Base-by-base conservation (phyloP, 2,113 vertebrate species). In the Erythrolamprus reginae region DNA sequence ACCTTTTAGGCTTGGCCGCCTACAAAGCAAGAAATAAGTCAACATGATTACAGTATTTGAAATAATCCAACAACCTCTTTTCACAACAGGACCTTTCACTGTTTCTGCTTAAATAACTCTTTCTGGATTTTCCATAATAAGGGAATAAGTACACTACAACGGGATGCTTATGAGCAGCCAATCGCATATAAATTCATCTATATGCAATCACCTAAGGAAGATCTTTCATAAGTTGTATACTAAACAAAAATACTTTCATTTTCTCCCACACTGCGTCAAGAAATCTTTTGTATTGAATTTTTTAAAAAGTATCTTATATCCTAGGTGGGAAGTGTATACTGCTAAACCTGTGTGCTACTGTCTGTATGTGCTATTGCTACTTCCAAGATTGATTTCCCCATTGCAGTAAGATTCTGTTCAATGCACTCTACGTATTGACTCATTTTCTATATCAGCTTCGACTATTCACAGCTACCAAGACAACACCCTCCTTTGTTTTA, bases 1-100 rank as follows among this genome's bases (percentile, higher is more conserved):
- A 23, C 97, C 97, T 95, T 98, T 98, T 38, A 97, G 95, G 84
- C 97, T 95, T 86, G 98, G 97, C 89, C 98, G 98, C 99, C 99
- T 99, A 91, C 92, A 92, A 89, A 95, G 95, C 19, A 90, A 92
- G 94, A 47, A 93, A n/a, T 90, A 90, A 61, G 77, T 88, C 8
- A 9, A 85, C 1, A 90, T 83, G 4, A 70, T 17, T 47, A 88
- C 52, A 84, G 52, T 51, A 38, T 9, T 47, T 19, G 28, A 87
- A 82, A 45, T 15, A 42, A 53, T 26, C 24, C 42, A 38, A 42
- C 48, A 83, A 7, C 52, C 5, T 82, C 50, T 51, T 86, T 47
- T 10, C n/a, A 86, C 38, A 33, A n/a, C 47, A 51, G n/a, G 45
- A 50, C 3, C 50, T 90, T 17, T 0, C 0, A 23, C 55, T 42